Evolutionary conservation across 1,140 invertebrate genomes (phyloP), one percentile per base, ranked within the genome.

Genomic region (Camponotus floridanus): DNA sequence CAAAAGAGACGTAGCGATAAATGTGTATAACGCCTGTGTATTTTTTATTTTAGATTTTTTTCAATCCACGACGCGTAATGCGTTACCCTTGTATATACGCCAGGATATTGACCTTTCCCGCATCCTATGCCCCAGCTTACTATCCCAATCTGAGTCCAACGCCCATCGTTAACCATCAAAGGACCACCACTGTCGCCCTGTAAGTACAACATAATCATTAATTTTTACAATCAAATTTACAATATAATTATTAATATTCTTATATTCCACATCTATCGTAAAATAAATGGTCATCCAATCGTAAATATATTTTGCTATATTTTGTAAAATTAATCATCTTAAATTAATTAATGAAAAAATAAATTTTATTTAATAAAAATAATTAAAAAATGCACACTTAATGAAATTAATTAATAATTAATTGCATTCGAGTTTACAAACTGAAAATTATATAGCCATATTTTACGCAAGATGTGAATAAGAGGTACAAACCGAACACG

Each of bases 101-200:
- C 98, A 0, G 98, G 98, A 95, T 98, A 98, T 93, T 98, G 97
- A 33, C 97, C 97, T 95, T 98, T 97, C 8, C 98, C 98, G 93
- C 98, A 99, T 39, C 98, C 98, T 90, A 98, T 98, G 36, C 99
- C 99, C 98, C 98, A 99, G 18, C 98, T 98, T 0, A 99, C 98
- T 15, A 99, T 97, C 48, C 98, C 98, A 2, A 98, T 97, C 95
- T 98, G 97, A 0, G 96, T 97, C 97, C 97, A 98, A 80, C 96
- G 96, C 39, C 97, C 97, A 61, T 97, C 96, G 88, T 97, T 97
- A 15, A 98, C 96, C 96, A 98, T 97, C 90, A 99, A 95, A 2
- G 98, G 98, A 68, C 98, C 98, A 11, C 98, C 98, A 90, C 98
- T 98, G 94, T 99, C 98, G 86, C 98, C 98, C 98, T 99, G 93